Evolutionary conservation across 2,797 vertebrate species (phyloP), one percentile per base, ranked within the genome.

Genomic region (Danionella dracula): DNA sequence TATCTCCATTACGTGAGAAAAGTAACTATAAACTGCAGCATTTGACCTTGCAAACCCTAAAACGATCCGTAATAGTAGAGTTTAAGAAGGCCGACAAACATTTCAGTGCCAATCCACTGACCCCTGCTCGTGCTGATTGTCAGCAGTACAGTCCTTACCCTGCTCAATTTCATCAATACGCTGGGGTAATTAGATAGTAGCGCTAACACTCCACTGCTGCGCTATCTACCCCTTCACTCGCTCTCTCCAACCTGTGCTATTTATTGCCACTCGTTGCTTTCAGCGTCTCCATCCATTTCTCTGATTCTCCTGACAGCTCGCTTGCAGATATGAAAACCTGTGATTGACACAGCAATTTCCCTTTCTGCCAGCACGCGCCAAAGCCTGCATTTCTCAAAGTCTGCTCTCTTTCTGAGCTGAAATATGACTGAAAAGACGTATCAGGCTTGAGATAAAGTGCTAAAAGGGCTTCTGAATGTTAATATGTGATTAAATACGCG

Each of bases 281-380:
- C 37, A 59, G 59, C 51, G 46, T 68, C 72, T 68, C 75, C 34
- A 58, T 61, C 67, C 41, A 68, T 58, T 71, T 65, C 63, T 66
- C 66, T 69, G 69, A 71, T 74, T 71, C 68, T 66, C 59, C 61
- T 72, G 76, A 78, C 79, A 73, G 76, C 72, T 72, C 51, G 73
- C 73, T 72, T 40, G 71, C 58, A 79, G 81, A 82, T 82, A 82
- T 81, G 81, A 81, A 75, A 76, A 74, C 76, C 75, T 67, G 49
- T 80, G 81, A 82, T 73, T 82, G 80, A 80, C 80, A 78, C 73
- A 68, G 72, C 80, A 82, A 82, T 82, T 82, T 82, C 78, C 76
- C 6, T 77, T 74, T 72, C 78, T 80, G 78, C 77, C 78, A 77
- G 60, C 65, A 59, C 37, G 37, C 65, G 23, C 69, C 74, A 68